Evolutionary conservation across 2,113 vertebrate genomes (phyloP).

Genomic region (Apus apus): DNA sequence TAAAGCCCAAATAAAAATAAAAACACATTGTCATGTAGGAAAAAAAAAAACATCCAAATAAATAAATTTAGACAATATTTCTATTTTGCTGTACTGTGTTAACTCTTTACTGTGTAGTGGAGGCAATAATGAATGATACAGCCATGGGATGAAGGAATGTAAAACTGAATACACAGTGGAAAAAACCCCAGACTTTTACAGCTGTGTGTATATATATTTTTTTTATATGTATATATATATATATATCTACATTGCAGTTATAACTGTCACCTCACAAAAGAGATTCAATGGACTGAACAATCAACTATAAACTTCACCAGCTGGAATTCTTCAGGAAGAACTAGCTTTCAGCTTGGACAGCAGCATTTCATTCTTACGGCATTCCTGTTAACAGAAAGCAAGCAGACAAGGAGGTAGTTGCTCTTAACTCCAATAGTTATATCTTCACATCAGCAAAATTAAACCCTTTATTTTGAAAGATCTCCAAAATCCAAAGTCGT

Average conservation of each 20-base stretch:
- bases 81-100: slow-evolving; percentile 20
- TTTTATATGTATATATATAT: not conserved
- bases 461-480: not conserved
- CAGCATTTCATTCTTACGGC: slow-evolving; percentile 93
- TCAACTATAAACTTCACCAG: not conserved
- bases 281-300: slow-evolving; percentile 23
- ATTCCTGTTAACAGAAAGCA: slow-evolving; percentile 81
- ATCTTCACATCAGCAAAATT: not conserved
- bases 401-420: not conserved
- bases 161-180: slow-evolving; percentile 34
- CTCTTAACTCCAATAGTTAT: not conserved
- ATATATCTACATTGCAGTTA: slow-evolving; percentile 21
- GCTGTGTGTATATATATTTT: not conserved
- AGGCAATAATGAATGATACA: slow-evolving; percentile 15
- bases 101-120: slow-evolving; percentile 29
- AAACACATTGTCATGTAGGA: not conserved
- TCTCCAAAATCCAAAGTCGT: not conserved
- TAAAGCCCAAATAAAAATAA: not conserved
- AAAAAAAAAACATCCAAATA: slow-evolving; percentile 19
- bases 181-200: slow-evolving; percentile 3
- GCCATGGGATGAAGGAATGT: slow-evolving; percentile 25
- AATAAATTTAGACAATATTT: slow-evolving; percentile 58
- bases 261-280: slow-evolving; percentile 51
- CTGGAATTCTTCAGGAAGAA: slow-evolving; percentile 71
- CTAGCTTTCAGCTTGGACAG: slow-evolving; percentile 88